A percentile compares a stretch with the other conserved stretches of the same genome.
Conservation (phyloP, 2,888 invertebrate genomes). For the Cactoblastis cactorum region DNA sequence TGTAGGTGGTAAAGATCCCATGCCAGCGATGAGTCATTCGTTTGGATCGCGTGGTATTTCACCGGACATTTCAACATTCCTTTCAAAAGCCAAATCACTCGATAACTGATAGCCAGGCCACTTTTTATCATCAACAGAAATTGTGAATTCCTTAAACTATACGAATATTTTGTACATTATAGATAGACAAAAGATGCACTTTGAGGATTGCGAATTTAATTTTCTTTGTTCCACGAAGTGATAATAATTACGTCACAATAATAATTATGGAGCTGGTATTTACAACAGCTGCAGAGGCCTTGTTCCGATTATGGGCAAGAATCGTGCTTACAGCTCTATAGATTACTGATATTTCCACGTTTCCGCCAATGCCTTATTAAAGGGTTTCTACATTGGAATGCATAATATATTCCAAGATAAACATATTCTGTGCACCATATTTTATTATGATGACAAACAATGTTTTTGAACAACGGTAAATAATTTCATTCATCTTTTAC, state of each 20-base stretch:
- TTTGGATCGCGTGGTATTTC: conserved; percentile 54
- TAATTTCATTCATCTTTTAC: conserved; percentile 18
- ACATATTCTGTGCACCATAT: conserved; percentile 28
- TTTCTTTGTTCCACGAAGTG: conserved; percentile 67
- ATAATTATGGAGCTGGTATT: conserved; percentile 69
- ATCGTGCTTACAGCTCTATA: conserved; percentile 67
- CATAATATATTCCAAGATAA: conserved; percentile 43
- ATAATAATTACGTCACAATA: conserved; percentile 71
- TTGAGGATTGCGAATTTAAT: conserved; percentile 45
- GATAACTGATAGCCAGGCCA: conserved; percentile 31
- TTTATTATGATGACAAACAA: conserved; percentile 15
- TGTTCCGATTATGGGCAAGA: conserved; percentile 76
- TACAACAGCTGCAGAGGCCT: conserved; percentile 75
- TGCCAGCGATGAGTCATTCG: conserved; percentile 56
- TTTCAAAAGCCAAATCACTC: conserved; percentile 40
- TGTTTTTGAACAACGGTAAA: conserved; percentile 14
- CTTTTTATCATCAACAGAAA: conserved; percentile 27
- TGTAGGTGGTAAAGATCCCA: conserved; percentile 42
- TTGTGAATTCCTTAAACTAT: not conserved
- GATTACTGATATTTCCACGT: conserved; percentile 75
- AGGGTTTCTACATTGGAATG: conserved; percentile 59
- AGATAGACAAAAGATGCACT: conserved; percentile 41
- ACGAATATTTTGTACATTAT: conserved; percentile 29
- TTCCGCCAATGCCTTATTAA: conserved; percentile 73
- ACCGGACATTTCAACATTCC: conserved; percentile 53